Conservation (phyloP, 2,113 vertebrate species). For the Thymallus thymallus region DNA sequence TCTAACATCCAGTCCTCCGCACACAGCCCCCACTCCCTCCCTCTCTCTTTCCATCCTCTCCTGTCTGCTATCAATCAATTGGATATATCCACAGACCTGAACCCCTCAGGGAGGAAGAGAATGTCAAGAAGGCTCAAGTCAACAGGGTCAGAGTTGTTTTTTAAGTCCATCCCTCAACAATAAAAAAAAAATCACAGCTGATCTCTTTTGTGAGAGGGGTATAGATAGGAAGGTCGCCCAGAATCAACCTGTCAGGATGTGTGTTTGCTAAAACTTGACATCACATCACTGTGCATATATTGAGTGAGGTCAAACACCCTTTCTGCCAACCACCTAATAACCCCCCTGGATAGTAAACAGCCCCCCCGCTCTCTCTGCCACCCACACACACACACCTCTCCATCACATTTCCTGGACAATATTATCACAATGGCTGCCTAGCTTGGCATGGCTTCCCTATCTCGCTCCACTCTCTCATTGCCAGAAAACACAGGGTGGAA, state of each 20-base stretch:
- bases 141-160: neutral
- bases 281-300: no score
- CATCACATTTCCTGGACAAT: constrained; percentile 32
- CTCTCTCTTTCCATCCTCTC: neutral
- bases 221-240: no score
- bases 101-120: no score
- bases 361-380: neutral
- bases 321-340: neutral
- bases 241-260: no score
- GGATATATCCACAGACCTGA: neutral
- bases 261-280: neutral
- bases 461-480: neutral
- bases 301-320: neutral
- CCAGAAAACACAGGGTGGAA: neutral
- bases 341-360: constrained; percentile 1
- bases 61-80: neutral
- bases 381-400: no score
- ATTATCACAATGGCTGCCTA: constrained; percentile 32
- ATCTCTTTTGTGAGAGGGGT: neutral
- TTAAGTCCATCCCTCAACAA: neutral
- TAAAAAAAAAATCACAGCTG: neutral
- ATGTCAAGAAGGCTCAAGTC: no score
- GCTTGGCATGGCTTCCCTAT: neutral
- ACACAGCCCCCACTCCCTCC: no score
- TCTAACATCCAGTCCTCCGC: no score